Base-by-base conservation (phyloP, 2,888 invertebrate species). In the Hyalella azteca region DNA sequence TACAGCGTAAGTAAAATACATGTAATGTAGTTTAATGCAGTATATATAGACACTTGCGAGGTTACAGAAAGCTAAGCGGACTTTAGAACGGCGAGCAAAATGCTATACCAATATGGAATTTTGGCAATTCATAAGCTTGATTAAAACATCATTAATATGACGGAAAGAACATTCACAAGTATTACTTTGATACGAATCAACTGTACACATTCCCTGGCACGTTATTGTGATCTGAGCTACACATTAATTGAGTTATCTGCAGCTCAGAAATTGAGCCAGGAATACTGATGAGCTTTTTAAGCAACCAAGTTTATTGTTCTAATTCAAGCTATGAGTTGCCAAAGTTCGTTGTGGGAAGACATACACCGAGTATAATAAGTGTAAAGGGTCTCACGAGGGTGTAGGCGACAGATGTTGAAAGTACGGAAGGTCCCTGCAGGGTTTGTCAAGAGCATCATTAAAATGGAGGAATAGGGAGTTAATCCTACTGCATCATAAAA, bases 321-420 rank as follows among this genome's bases (percentile, higher is more conserved):
- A n/a, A n/a, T n/a, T n/a, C n/a, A n/a, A n/a, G 54, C 29, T 36
- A 66, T 36, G 36, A 36, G 36, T 36, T 66, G 13, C 29, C 66
- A 36, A 36, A 66, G 36, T 66, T 66, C 39, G 19, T 36, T 36
- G 15, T 66, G 36, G 66, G 66, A 36, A 66, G 19, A 66, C 66
- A 66, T n/a, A 66, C 66, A 66, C 36, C 66, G 29, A 66, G 19
- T 66, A 66, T 36, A 36, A 66, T 32, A 66, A 66, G 9, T 36
- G 36, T n/a, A 66, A 66, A 66, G 29, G 66, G 66, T 32, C 66
- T 66, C 66, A 66, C 66, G 66, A 66, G 66, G 36, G 66, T 66
- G 66, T 66, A 66, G 66, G 66, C 66, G 66, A 66, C 66, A 66
- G 66, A 66, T 66, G 66, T 66, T 36, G 66, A 66, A 66, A 66